Conservation (phyloP, 2,888 invertebrate genomes). For the Drosophila bunnanda region DNA sequence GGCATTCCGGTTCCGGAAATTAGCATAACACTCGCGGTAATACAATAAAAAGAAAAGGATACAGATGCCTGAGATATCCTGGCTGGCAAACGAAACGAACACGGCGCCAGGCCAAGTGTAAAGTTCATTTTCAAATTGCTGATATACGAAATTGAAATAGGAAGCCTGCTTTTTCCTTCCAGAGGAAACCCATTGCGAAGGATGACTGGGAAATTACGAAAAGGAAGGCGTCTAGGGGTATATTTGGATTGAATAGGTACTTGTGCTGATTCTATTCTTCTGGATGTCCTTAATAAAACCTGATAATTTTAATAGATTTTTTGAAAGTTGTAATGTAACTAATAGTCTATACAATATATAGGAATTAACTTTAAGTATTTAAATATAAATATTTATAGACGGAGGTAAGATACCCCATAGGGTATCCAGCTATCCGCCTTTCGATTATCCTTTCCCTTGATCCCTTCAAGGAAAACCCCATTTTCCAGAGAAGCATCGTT, state of each 20-base stretch:
- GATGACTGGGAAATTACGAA: conserved; percentile 6
- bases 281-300: background rate
- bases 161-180: conserved; percentile 56
- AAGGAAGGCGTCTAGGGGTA: conserved; percentile 3
- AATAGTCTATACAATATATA: too few relatives aligned
- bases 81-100: conserved; percentile 20
- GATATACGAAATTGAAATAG: conserved; percentile 74
- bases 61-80: conserved; percentile 50
- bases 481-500: conserved; percentile 56
- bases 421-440: conserved; percentile 19
- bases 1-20: conserved; percentile 75
- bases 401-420: background rate
- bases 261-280: background rate
- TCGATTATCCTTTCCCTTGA: background rate
- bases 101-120: conserved; percentile 48
- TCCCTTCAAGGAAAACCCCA: background rate
- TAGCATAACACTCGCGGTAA: conserved; percentile 82
- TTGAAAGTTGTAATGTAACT: too few relatives aligned
- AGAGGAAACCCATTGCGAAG: conserved; percentile 40
- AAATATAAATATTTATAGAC: background rate
- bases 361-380: too few relatives aligned
- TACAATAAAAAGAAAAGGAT: conserved; percentile 80
- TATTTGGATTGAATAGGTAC: background rate
- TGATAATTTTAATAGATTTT: too few relatives aligned
- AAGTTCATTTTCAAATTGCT: conserved; percentile 74